A percentile compares a stretch with the other conserved stretches of the same genome.
Evolutionary conservation across 2,113 vertebrate species (phyloP).

Genomic region (Platichthys flesus): DNA sequence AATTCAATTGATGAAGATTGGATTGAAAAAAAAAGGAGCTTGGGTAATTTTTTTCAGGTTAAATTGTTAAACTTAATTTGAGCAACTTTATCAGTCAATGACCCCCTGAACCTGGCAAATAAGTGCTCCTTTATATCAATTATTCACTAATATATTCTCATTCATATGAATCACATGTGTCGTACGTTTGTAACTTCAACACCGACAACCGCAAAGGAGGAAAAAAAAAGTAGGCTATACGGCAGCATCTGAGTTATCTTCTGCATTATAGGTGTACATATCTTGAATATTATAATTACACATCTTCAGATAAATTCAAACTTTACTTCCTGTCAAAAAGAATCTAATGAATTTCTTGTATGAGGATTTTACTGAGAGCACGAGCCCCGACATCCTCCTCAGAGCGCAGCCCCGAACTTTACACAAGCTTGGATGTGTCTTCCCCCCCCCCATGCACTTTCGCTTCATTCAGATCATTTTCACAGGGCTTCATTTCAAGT

Average conservation of each 20-base stretch:
- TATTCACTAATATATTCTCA: conserved; percentile 59
- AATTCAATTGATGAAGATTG: conserved; percentile 23
- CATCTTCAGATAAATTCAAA: conserved; percentile 74
- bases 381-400: conserved; percentile 68
- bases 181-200: conserved; percentile 44
- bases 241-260: conserved; percentile 41
- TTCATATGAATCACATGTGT: conserved; percentile 38
- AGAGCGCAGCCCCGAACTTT: conserved; percentile 74
- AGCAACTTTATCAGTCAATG: conserved; percentile 51
- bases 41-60: conserved; percentile 7
- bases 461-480: conserved; percentile 81
- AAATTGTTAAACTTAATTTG: conserved; percentile 14
- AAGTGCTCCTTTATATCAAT: conserved; percentile 51
- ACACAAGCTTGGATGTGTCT: conserved; percentile 68
- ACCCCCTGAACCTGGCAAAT: conserved; percentile 41
- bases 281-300: conserved; percentile 75
- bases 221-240: conserved; percentile 43
- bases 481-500: conserved; percentile 81
- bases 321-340: conserved; percentile 76
- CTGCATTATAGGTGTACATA: conserved; percentile 72
- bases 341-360: conserved; percentile 76
- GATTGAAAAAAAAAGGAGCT: conserved; percentile 5
- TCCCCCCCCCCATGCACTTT: conserved; percentile 61
- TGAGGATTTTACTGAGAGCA: conserved; percentile 75
- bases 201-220: conserved; percentile 12